phyloP scores from a whole-genome alignment of 2,113 vertebrate species.

The Ophthalmolycus amberensis region DNA sequence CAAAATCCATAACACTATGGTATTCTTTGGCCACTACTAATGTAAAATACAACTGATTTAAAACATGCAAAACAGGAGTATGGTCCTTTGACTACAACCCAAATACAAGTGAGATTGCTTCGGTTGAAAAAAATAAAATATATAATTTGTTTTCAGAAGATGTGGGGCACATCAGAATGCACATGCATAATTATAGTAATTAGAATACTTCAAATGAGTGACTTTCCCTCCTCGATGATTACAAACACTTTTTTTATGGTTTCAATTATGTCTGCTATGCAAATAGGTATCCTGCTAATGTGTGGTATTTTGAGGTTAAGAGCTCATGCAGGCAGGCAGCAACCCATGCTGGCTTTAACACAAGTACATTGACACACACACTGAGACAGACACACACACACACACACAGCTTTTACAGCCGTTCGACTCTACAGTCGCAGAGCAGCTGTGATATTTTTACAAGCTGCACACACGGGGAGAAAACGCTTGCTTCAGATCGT shows the following conservation, averaged over 20 bases:
- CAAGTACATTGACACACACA: not conserved
- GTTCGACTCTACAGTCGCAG: constrained; percentile 44
- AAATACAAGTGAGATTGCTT: not conserved
- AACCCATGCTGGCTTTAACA: constrained; percentile 24
- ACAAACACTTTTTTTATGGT: constrained; percentile 53
- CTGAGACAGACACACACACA: not conserved
- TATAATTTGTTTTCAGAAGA: not conserved
- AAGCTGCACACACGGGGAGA: constrained; percentile 43
- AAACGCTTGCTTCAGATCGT: constrained; percentile 32
- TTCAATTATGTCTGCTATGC: constrained; percentile 50
- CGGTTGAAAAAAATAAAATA: not conserved
- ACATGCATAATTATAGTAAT: constrained; percentile 57
- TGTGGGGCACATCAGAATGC: not conserved
- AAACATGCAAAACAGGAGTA: not conserved
- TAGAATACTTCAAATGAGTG: constrained; percentile 31
- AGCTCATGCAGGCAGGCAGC: constrained; percentile 27
- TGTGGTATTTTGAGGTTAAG: constrained; percentile 42
- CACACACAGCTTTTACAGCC: constrained; percentile 48
- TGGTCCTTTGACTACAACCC: not conserved
- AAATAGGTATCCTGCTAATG: constrained; percentile 39
- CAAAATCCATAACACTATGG: too few species aligned
- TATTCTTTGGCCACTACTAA: not conserved
- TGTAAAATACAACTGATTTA: not conserved
- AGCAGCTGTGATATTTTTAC: constrained; percentile 63
- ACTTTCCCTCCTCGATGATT: constrained; percentile 23